Evolutionary conservation across 2,888 invertebrate species (phyloP), one percentile per base, ranked within the genome.

Genomic region (Camptogramma bilineatum): DNA sequence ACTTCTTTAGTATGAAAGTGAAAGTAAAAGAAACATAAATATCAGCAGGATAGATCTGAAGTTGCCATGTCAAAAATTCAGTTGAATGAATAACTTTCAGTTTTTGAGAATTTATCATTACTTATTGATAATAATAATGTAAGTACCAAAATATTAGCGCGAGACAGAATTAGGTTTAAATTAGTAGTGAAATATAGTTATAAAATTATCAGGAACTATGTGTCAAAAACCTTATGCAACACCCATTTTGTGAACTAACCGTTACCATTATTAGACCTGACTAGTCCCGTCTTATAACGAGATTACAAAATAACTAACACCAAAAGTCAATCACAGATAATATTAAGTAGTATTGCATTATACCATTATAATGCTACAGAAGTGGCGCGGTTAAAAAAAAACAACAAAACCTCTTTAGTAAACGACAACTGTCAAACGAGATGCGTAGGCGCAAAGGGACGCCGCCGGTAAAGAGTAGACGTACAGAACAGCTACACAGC

Each of bases 361-460:
- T 69, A 67, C 62, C 66, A 64, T 66, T 71, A 69, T 70, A 71
- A 72, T 61, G 66, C 69, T 67, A 64, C 71, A 70, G 71, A 75
- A 73, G 74, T 76, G 71, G 74, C 69, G 76, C 68, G 71, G 71
- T 75, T 78, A 78, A 81, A 77, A 81, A 77, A 75, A 74, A 75
- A 76, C 75, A 76, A 76, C 73, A 77, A 79, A 77, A 72, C 74
- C 73, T 73, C 76, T 78, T 77, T 82, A 80, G 80, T 77, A 79
- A 81, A 78, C 79, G 80, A 83, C 83, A 83, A 83, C 79, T 86
- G 85, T 85, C 85, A 81, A 73, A 75, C 74, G 76, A 70, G 73
- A 64, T 80, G 85, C 86, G 87, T 86, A 75, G 88, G 87, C 82
- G 86, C 80, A 82, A 77, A 84, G 81, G 81, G 77, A 78, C 78